These are phyloP conservation scores for Ochlodes sylvanus DNA, from an alignment of 2,888 invertebrate genomes.

Conservation along the genomic window DNA sequence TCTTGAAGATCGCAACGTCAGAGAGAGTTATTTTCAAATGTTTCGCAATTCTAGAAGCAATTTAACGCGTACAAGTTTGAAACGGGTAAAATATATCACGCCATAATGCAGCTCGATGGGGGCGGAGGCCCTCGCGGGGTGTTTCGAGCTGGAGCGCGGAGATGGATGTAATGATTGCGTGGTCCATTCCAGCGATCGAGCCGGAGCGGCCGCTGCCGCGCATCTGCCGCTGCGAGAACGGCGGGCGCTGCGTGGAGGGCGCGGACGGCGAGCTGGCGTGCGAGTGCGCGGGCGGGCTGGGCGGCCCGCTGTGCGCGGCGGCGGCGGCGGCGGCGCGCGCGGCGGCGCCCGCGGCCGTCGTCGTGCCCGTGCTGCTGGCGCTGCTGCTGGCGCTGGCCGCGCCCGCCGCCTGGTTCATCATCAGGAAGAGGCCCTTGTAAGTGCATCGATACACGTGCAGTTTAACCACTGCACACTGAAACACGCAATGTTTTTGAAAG, in stretches of 20 bases:
- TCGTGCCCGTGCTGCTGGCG: constrained; percentile 93
- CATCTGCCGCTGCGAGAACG: constrained; percentile 94
- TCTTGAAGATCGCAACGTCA: too few species aligned
- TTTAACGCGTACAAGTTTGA: too few species aligned
- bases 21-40: too few species aligned
- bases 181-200: constrained; percentile 86
- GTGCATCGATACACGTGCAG: constrained; percentile 59
- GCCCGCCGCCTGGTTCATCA: constrained; percentile 92
- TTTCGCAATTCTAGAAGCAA: too few species aligned
- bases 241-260: constrained; percentile 89
- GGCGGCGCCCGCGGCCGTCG: constrained; percentile 89
- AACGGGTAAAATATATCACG: too few species aligned
- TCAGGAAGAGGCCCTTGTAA: constrained; percentile 94
- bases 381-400: constrained; percentile 89
- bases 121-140: too few species aligned
- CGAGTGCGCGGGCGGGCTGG: constrained; percentile 86
- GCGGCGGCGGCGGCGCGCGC: constrained; percentile 84
- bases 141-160: too few species aligned
- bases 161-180: neutral
- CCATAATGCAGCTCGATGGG: too few species aligned
- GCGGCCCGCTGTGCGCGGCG: constrained; percentile 80
- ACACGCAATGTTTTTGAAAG: too few species aligned
- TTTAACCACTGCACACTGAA: too few species aligned
- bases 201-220: constrained; percentile 89
- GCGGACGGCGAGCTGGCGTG: constrained; percentile 86